A percentile compares a stretch with the other conserved stretches of the same genome.
Evolutionary conservation across 2,888 invertebrate species (phyloP).

Genomic region (Trichopoda pennipes): DNA sequence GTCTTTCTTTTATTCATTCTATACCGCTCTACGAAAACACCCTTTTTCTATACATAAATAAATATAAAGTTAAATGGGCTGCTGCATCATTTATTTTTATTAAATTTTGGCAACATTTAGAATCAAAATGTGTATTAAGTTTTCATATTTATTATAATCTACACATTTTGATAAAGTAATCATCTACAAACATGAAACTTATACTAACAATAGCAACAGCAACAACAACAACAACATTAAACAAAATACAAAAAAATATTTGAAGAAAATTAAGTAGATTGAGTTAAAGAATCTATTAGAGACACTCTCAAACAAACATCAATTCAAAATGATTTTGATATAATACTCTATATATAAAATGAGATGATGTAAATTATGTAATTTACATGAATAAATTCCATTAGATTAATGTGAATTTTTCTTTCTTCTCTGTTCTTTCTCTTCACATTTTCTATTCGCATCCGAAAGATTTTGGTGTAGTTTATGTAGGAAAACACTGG

Average conservation of each 20-base stretch:
- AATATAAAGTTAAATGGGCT: no score
- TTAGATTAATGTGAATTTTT: constrained; percentile 12
- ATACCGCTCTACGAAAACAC: no score
- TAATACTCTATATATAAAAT: not conserved
- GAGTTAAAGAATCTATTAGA: constrained; percentile 25
- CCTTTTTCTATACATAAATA: no score
- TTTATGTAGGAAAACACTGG: not conserved
- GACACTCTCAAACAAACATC: not conserved
- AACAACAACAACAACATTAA: no score
- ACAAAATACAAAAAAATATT: not conserved
- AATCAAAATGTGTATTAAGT: not conserved
- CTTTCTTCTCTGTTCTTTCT: no score
- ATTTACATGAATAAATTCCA: constrained; percentile 22
- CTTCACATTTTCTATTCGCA: no score
- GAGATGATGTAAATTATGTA: not conserved
- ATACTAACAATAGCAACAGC: no score
- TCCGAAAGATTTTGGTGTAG: no score
- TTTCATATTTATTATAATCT: constrained; percentile 24
- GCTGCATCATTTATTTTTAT: not conserved
- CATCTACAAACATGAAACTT: not conserved
- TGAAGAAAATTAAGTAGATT: constrained; percentile 14
- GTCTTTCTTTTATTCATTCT: no score
- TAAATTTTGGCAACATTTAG: not conserved
- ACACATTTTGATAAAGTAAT: constrained; percentile 6
- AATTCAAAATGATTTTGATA: constrained; percentile 7